Percentiles rank a stretch among this genome's conserved stretches.
These are phyloP conservation scores for Microcebus griseorufus DNA, from an alignment of 2,113 vertebrate genomes.

Conservation along the genomic window DNA sequence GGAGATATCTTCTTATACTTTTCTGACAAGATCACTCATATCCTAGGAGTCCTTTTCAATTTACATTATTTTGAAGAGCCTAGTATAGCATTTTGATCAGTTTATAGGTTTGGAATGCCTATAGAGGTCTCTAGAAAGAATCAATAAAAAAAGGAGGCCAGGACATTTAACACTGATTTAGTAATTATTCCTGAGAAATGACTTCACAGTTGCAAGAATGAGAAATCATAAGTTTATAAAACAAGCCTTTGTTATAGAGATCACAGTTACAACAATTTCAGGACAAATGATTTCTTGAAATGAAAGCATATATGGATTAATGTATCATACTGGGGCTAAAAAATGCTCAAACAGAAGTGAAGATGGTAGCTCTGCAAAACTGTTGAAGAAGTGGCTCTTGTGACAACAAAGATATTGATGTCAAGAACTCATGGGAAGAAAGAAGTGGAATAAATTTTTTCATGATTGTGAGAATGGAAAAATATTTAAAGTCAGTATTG, in stretches of 20 bases:
- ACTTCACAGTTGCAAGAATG: neutral
- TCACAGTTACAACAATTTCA: neutral
- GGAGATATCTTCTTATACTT: neutral
- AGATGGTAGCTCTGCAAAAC: neutral
- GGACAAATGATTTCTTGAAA: constrained; percentile 1
- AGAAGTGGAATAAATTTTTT: neutral
- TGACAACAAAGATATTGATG: neutral
- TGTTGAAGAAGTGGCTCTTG: neutral
- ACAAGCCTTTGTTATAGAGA: neutral
- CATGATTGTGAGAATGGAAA: neutral
- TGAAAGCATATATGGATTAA: neutral
- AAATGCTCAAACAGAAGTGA: neutral
- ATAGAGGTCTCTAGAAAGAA: neutral
- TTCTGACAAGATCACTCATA: neutral
- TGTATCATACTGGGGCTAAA: neutral
- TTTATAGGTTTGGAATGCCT: neutral
- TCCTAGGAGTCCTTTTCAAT: neutral
- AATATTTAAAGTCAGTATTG: neutral
- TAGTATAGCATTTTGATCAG: neutral
- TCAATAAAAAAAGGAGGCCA: neutral
- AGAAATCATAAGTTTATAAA: neutral
- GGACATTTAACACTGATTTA: neutral
- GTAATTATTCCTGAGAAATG: neutral
- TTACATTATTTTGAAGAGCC: neutral
- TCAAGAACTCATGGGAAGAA: neutral